These are phyloP conservation scores for Laterallus jamaicensis DNA, from an alignment of 2,113 vertebrate species.

Conservation along the genomic window DNA sequence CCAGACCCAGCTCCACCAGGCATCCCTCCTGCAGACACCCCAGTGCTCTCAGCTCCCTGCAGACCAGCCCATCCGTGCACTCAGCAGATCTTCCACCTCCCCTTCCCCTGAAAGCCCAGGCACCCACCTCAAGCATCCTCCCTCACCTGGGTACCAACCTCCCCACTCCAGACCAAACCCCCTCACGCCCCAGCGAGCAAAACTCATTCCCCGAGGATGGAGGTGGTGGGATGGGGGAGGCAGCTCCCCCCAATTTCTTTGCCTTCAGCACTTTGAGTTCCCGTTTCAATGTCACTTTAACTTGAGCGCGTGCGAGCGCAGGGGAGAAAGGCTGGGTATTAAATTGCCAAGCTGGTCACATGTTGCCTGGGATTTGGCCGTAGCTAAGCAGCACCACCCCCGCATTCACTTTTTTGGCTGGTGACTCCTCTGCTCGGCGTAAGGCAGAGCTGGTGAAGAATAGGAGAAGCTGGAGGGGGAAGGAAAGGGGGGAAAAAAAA, in stretches of 20 bases:
- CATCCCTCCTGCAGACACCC: not conserved
- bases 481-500: not conserved
- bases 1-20: not conserved
- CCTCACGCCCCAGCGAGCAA: accelerated
- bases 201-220: not conserved
- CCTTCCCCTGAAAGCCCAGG: not conserved
- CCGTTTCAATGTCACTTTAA: conserved; percentile 56
- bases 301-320: not conserved
- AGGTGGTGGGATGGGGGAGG: accelerated
- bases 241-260: not conserved
- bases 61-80: not conserved
- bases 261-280: not conserved
- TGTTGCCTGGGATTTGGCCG: conserved; percentile 54
- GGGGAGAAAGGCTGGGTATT: conserved; percentile 10
- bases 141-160: not conserved
- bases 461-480: not conserved
- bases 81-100: not conserved
- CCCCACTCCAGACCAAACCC: not conserved
- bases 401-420: conserved; percentile 46
- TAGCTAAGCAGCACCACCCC: conserved; percentile 56
- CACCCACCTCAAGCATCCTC: not conserved
- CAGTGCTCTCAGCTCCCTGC: not conserved
- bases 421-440: conserved; percentile 56
- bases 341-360: conserved; percentile 48
- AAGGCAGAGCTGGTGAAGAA: conserved; percentile 44